Evolutionary conservation across 2,113 vertebrate genomes (phyloP).

Genomic region (Mirza zaza): DNA sequence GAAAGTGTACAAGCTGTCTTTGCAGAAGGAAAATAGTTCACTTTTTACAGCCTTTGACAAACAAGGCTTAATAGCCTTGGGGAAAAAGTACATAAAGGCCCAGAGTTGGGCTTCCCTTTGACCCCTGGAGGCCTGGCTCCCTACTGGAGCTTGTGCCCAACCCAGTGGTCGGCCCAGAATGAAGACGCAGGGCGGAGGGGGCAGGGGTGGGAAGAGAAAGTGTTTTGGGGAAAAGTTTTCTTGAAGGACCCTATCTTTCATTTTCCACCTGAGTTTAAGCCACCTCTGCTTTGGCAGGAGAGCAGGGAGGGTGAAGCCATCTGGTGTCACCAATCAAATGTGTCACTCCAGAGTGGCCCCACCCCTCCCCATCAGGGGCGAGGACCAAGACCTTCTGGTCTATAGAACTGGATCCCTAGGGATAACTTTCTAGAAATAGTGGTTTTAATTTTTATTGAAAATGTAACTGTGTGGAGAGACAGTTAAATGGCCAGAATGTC

Average conservation of each 20-base stretch:
- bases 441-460: not conserved
- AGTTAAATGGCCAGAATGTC: not conserved
- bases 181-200: not conserved
- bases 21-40: not conserved
- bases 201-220: not conserved
- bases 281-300: not conserved
- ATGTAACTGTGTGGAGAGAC: not conserved
- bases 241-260: not conserved
- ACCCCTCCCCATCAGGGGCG: not conserved
- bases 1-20: not conserved
- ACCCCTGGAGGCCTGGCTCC: not conserved
- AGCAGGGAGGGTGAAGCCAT: not conserved
- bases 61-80: not conserved
- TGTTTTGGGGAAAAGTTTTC: not conserved
- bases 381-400: not conserved
- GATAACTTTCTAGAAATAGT: not conserved
- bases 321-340: rapidly evolving
- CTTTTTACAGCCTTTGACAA: not conserved
- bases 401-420: too few species aligned
- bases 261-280: not conserved
- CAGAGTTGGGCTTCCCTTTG: not conserved
- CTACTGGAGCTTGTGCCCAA: rapidly evolving
- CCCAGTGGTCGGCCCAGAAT: not conserved
- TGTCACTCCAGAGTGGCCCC: too few species aligned
- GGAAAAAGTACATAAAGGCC: not conserved